A percentile compares a stretch with the other conserved stretches of the same genome.
Evolutionary conservation across 2,113 vertebrate genomes (phyloP).

Genomic region (Xiphias gladius): DNA sequence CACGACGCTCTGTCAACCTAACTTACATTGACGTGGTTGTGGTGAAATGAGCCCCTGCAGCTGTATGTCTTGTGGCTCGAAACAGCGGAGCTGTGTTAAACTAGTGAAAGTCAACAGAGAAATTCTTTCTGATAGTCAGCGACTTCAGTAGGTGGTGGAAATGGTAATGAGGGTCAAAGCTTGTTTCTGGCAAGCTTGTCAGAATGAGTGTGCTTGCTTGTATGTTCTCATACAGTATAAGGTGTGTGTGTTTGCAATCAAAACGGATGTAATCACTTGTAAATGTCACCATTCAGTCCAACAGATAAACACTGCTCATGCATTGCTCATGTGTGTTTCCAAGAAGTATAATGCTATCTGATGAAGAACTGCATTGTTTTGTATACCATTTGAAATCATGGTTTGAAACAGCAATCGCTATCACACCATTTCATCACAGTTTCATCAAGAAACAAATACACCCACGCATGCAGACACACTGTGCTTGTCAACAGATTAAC

Average conservation of each 20-base stretch:
- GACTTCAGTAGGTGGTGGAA: conserved; percentile 23
- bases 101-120: conserved; percentile 41
- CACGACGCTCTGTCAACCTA: conserved; percentile 49
- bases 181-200: conserved; percentile 42
- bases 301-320: conserved; percentile 4
- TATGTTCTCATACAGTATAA: not conserved
- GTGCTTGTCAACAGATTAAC: conserved; percentile 42
- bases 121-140: conserved; percentile 23
- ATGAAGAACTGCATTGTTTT: conserved; percentile 28
- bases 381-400: conserved; percentile 24
- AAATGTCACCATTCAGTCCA: conserved; percentile 13
- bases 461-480: conserved; percentile 17
- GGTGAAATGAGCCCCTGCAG: conserved; percentile 47
- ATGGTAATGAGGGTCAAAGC: conserved; percentile 47
- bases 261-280: conserved; percentile 4
- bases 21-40: conserved; percentile 46
- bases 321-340: not conserved
- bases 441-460: conserved; percentile 47
- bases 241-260: conserved; percentile 3
- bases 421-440: conserved; percentile 52
- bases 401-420: conserved; percentile 26
- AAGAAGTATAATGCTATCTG: conserved; percentile 20
- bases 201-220: not conserved
- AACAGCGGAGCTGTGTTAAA: conserved; percentile 32
- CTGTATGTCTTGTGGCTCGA: conserved; percentile 39